phyloP scores from a whole-genome alignment of 2,888 invertebrate species.

The Dione juno region DNA sequence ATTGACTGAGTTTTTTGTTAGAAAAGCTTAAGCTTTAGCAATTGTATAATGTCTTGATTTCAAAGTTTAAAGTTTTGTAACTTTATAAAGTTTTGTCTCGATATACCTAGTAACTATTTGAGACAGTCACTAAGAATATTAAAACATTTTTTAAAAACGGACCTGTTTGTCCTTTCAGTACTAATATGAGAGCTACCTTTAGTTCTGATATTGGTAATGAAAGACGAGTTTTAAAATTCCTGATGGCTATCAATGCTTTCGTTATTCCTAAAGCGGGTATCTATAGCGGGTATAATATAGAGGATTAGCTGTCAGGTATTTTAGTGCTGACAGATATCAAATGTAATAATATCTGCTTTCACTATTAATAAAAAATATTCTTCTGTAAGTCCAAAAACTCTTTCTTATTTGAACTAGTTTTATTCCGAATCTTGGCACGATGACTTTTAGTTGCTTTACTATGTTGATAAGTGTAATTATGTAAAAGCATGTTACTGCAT shows the following conservation, averaged over 20 bases:
- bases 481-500: constrained; percentile 7
- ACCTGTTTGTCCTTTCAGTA: background rate
- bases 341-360: too few species aligned
- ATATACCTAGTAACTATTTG: too few species aligned
- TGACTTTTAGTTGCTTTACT: background rate
- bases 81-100: too few species aligned
- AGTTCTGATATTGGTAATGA: too few species aligned
- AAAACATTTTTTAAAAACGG: background rate
- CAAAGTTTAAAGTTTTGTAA: too few species aligned
- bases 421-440: constrained; percentile 10
- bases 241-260: too few species aligned
- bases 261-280: too few species aligned
- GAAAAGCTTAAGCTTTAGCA: background rate
- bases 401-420: constrained; percentile 6
- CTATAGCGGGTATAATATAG: too few species aligned
- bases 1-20: background rate
- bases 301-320: background rate
- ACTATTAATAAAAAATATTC: too few species aligned
- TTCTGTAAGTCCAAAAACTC: background rate
- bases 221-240: too few species aligned
- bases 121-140: background rate
- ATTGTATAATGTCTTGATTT: background rate
- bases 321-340: background rate
- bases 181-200: background rate
- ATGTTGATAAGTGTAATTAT: constrained; percentile 8